Base-by-base conservation (phyloP, 1,140 invertebrate genomes). In the Papilio machaon region DNA sequence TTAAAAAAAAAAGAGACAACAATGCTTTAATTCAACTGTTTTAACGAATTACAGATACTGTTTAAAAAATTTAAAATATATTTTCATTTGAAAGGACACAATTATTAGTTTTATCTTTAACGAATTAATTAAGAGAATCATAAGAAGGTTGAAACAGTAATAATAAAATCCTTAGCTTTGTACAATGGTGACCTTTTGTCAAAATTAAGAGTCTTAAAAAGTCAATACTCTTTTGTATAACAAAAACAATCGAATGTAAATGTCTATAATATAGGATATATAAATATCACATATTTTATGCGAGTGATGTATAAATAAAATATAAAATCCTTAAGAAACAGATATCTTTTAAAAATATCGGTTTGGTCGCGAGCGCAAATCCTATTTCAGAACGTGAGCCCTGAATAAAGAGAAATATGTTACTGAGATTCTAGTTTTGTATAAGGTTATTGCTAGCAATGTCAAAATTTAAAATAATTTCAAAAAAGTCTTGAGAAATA, bases 301-400 rank as follows among this genome's bases (percentile, higher is more conserved):
- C 8, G 8, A 9, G 17, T n/a, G 5, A 70, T 11, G 30, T 35
- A 70, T 15, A 30, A 70, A 70, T 70, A 15, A 70, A 70, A 70
- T 35, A 60, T 7, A 60, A 60, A 60, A 60, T 23, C 13, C 5
- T 70, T 70, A 6, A 38, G 64, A 35, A 70, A 15, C 2, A 60
- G 58, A 70, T 70, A 35, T 70, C 30, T 35, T 67, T 67, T 70
- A 10, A 70, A 70, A 35, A 70, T 70, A 70, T 70, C 64, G 23
- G 11, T 70, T 70, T 38, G 64, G 13, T 30, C 19, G 58, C 64
- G 64, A 70, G 30, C 19, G 64, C 30, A 70, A 70, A 70, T 70
- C 64, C 30, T 35, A 70, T 70, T 35, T 70, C 5, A 11, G 4
- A 15, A 70, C 64, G 64, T 38, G 23, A 15, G 30, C 13, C 30